phyloP scores from a whole-genome alignment of 2,113 vertebrate species.

The Anas platyrhynchos region DNA sequence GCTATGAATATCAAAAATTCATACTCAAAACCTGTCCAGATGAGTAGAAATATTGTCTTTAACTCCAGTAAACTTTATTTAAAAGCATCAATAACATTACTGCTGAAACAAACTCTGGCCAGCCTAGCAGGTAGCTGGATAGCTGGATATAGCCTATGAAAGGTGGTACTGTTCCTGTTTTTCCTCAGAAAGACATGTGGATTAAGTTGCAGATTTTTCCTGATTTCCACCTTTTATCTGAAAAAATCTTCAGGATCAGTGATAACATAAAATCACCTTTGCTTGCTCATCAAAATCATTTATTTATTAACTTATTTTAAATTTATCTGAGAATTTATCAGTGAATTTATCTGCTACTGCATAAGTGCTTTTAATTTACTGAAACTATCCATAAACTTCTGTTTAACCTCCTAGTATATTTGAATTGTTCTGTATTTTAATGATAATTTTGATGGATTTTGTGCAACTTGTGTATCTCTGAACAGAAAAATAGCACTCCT shows the following conservation, averaged over 20 bases:
- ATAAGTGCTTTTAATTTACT: background rate
- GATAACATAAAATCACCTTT: background rate
- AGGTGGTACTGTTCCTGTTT: accelerated
- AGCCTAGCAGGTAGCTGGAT: accelerated
- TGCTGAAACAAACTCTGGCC: background rate
- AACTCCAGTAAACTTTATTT: too few relatives aligned
- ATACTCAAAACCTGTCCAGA: background rate
- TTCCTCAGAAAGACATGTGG: background rate
- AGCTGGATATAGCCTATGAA: background rate
- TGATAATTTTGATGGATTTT: background rate
- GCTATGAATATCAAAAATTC: background rate
- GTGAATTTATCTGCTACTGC: background rate
- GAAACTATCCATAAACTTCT: background rate
- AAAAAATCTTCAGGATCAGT: background rate
- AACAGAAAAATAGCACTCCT: background rate
- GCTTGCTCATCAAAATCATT: background rate
- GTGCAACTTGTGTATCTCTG: background rate
- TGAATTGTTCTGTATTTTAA: background rate
- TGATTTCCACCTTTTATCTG: background rate
- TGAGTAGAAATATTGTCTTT: too few relatives aligned
- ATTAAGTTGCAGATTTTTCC: background rate
- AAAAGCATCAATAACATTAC: background rate
- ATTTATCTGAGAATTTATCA: background rate
- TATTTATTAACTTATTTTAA: background rate
- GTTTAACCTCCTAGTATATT: background rate